Conservation (phyloP, 2,113 vertebrate species). For the Rhinopomastus cyanomelas region DNA sequence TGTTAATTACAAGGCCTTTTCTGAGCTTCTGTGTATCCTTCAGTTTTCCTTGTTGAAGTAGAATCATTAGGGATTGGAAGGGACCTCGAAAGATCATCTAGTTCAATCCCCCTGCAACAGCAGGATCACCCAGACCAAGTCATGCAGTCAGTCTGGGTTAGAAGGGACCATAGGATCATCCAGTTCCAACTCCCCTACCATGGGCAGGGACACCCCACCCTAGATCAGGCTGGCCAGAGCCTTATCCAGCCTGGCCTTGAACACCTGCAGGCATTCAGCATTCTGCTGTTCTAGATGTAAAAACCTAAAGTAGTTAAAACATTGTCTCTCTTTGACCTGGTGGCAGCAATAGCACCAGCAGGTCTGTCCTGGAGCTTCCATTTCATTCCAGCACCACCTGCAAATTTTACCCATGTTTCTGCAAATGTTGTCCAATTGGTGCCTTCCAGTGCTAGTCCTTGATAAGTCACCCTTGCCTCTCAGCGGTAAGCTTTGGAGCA, state of each 20-base stretch:
- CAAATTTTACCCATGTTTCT: background rate
- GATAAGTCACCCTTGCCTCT: accelerated
- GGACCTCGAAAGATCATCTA: no score
- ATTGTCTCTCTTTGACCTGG: accelerated
- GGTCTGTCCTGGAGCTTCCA: background rate
- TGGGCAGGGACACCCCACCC: no score
- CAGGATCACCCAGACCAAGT: no score
- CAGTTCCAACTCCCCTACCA: no score
- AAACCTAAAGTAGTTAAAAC: background rate
- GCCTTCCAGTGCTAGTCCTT: accelerated
- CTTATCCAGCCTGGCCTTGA: no score
- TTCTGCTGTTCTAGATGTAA: background rate
- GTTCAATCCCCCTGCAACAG: no score
- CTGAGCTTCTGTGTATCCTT: background rate
- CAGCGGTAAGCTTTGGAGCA: accelerated
- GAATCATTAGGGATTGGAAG: no score
- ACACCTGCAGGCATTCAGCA: no score
- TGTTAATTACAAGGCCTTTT: background rate
- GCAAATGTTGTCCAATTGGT: background rate
- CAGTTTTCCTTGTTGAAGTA: background rate
- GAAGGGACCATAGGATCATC: no score
- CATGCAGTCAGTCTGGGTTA: no score
- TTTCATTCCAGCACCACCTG: background rate
- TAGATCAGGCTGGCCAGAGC: no score
- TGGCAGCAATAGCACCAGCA: background rate